Evolutionary conservation across 2,113 vertebrate species (phyloP).

Genomic region (Uropsilus gracilis): DNA sequence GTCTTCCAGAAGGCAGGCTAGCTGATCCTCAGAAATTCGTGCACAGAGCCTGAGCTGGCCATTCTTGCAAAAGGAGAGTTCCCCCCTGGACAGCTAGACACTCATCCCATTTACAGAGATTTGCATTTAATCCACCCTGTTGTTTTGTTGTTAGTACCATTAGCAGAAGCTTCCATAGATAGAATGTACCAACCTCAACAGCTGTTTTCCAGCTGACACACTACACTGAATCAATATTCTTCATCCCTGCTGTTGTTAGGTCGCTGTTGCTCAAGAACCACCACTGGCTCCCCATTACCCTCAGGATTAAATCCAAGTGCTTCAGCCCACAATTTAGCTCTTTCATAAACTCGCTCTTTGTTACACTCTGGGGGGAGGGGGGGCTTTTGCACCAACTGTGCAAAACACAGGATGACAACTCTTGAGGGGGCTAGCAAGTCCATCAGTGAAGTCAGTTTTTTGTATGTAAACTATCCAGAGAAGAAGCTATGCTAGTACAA

Average conservation of each 20-base stretch:
- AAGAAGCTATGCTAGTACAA: not conserved
- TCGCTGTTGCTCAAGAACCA: not conserved
- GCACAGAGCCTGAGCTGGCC: no score
- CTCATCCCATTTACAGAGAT: not conserved
- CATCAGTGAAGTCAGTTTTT: not conserved
- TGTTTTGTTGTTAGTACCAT: conserved; percentile 16
- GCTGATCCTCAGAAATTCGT: no score
- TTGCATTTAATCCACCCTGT: not conserved
- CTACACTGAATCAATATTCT: not conserved
- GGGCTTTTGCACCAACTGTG: not conserved
- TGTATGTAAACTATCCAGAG: not conserved
- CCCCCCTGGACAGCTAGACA: not conserved
- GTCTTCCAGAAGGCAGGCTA: not conserved
- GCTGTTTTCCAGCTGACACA: not conserved
- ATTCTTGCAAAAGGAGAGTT: no score
- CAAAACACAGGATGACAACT: not conserved
- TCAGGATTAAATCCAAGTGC: not conserved
- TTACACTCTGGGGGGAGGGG: not conserved
- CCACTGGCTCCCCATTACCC: not conserved
- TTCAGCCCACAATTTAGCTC: not conserved
- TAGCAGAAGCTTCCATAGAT: not conserved
- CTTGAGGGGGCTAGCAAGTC: not conserved
- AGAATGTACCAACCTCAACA: not conserved
- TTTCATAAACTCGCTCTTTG: not conserved
- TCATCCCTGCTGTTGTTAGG: not conserved